Conservation (phyloP, 1,140 invertebrate species). For the Zaprionus camerounensis region DNA sequence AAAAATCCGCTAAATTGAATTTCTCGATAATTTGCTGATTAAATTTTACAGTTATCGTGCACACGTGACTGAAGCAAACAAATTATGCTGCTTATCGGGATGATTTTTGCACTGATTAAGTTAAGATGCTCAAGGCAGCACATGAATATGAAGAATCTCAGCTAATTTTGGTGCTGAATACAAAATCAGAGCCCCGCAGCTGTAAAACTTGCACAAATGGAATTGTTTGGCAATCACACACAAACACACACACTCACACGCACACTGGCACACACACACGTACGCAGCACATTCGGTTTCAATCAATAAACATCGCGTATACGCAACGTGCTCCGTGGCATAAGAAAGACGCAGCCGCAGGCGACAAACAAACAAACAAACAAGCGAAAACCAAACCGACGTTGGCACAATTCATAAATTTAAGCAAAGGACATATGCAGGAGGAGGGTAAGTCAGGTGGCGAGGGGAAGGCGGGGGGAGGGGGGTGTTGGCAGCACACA, state of each 20-base stretch:
- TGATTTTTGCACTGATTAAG: not conserved
- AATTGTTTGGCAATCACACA: not conserved
- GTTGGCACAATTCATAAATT: conserved; percentile 69
- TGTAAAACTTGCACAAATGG: not conserved
- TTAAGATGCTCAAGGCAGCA: not conserved
- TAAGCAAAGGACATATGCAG: conserved; percentile 19
- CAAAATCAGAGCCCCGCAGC: not conserved
- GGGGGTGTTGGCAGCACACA: conserved; percentile 18
- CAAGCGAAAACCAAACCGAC: conserved; percentile 8
- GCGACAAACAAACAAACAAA: conserved; percentile 19
- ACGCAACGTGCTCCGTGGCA: conserved; percentile 48
- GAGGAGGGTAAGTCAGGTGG: not conserved
- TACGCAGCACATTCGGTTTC: conserved; percentile 9
- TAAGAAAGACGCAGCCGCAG: conserved; percentile 56
- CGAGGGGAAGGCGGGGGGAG: not conserved
- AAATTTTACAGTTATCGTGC: not conserved
- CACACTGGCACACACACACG: not conserved
- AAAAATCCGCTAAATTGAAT: not conserved
- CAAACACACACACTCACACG: not conserved
- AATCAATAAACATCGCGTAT: conserved; percentile 76
- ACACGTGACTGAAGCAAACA: not conserved
- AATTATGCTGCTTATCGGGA: not conserved
- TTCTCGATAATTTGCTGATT: not conserved
- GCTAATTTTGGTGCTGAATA: not conserved
- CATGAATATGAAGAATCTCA: not conserved